Evolutionary conservation across 2,113 vertebrate species (phyloP).

Genomic region (Aldabrachelys gigantea): DNA sequence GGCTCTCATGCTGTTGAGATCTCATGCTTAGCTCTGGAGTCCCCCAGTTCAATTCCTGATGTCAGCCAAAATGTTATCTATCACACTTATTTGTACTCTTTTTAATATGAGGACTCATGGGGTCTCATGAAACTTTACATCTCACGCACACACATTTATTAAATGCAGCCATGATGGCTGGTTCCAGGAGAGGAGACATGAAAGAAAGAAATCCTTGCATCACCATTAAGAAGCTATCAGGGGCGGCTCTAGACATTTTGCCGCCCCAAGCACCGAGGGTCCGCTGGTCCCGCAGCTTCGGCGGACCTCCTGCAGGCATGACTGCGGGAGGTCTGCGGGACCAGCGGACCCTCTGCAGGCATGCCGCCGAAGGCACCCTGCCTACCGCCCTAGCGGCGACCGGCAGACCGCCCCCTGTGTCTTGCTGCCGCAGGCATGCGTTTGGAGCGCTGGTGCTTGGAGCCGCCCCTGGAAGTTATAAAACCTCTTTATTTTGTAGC

Average conservation of each 20-base stretch:
- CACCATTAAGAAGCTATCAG: background rate
- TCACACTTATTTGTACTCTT: background rate
- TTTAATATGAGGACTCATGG: fast-evolving
- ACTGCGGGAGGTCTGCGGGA: no score
- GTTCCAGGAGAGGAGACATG: background rate
- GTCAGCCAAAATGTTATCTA: background rate
- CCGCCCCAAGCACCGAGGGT: no score
- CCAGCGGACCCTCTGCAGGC: no score
- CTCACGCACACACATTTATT: background rate
- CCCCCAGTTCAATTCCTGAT: background rate
- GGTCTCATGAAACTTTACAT: background rate
- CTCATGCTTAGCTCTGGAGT: background rate
- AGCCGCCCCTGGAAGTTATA: background rate
- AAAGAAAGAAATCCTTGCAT: background rate
- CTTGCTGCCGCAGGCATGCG: no score
- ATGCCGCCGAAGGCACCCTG: no score
- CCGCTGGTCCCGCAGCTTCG: no score
- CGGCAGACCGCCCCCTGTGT: no score
- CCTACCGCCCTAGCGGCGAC: no score
- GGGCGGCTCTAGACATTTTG: no score
- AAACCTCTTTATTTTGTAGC: background rate
- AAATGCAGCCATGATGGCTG: background rate
- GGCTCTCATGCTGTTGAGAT: background rate
- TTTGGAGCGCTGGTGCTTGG: no score
- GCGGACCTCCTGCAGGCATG: no score